Conservation (phyloP, 2,797 vertebrate species). For the Cossypha polioptera region DNA sequence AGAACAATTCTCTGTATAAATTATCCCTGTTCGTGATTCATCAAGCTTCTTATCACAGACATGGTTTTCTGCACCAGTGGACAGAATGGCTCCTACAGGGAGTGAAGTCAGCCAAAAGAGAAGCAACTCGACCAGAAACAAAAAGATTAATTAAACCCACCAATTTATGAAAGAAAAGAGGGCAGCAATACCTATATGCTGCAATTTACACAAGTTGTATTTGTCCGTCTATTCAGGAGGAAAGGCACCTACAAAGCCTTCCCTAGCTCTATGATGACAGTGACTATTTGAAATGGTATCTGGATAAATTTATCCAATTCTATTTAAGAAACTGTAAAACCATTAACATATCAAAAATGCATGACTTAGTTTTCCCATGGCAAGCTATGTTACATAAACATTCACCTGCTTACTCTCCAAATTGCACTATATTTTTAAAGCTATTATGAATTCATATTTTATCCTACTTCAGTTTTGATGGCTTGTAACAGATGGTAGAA, state of each 20-base stretch:
- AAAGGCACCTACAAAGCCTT: background rate
- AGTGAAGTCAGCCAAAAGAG: slow-evolving; percentile 41
- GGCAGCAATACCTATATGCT: background rate
- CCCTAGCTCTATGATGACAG: background rate
- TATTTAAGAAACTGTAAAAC: slow-evolving; percentile 3
- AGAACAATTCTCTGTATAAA: background rate
- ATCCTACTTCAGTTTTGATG: slow-evolving; percentile 37
- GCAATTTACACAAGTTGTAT: background rate
- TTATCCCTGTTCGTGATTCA: background rate
- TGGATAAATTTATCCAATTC: background rate
- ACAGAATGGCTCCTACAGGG: slow-evolving; percentile 20
- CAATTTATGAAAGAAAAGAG: slow-evolving; percentile 24
- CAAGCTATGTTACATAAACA: slow-evolving; percentile 40
- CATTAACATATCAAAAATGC: background rate
- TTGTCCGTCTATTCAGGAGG: background rate
- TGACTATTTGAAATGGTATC: background rate
- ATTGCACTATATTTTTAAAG: slow-evolving; percentile 13
- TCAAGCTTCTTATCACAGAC: slow-evolving; percentile 24
- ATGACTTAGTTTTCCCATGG: background rate
- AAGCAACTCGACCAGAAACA: background rate
- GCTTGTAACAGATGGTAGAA: slow-evolving; percentile 39
- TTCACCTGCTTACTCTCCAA: slow-evolving; percentile 41
- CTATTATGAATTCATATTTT: slow-evolving; percentile 42
- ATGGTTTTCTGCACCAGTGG: slow-evolving; percentile 21
- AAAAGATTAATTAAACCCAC: slow-evolving; percentile 38